A percentile compares a stretch with the other conserved stretches of the same genome.
phyloP scores from a whole-genome alignment of 2,888 invertebrate species.

The Trissolcus brochymenae region DNA sequence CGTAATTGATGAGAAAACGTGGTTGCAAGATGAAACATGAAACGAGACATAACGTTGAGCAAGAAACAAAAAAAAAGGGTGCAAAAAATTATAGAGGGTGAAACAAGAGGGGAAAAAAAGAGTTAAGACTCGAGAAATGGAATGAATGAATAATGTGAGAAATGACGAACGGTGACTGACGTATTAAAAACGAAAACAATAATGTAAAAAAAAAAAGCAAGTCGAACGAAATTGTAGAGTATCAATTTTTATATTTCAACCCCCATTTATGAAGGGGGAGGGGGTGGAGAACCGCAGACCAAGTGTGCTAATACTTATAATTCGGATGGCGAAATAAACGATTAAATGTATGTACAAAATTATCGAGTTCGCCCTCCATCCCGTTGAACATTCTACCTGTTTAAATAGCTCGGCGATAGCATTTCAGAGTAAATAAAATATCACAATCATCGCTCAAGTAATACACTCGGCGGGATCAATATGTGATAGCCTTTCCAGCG shows the following conservation, averaged over 20 bases:
- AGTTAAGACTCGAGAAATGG: constrained; percentile 4
- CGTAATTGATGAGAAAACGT: neutral
- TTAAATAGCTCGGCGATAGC: constrained; percentile 20
- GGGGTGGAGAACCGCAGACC: constrained; percentile 18
- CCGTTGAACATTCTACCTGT: constrained; percentile 2
- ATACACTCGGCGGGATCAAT: constrained; percentile 48
- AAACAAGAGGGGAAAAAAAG: constrained; percentile 15
- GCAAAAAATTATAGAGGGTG: constrained; percentile 21
- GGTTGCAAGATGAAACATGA: constrained; percentile 15
- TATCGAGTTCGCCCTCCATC: neutral
- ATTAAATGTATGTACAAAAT: too few species aligned
- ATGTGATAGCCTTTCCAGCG: constrained; percentile 46
- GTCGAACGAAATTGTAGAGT: neutral
- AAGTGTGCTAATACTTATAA: constrained; percentile 3
- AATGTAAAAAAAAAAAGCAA: constrained; percentile 12
- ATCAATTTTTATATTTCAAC: neutral
- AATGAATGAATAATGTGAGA: constrained; percentile 1
- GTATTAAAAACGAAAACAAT: constrained; percentile 20
- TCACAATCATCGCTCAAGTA: constrained; percentile 43
- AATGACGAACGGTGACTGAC: constrained; percentile 16
- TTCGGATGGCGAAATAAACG: too few species aligned
- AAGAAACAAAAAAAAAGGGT: constrained; percentile 22
- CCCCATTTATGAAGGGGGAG: constrained; percentile 18
- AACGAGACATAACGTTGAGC: constrained; percentile 14
- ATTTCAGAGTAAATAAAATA: constrained; percentile 48